phyloP scores from a whole-genome alignment of 2,888 invertebrate species.

The Sarcophaga variegata region DNA sequence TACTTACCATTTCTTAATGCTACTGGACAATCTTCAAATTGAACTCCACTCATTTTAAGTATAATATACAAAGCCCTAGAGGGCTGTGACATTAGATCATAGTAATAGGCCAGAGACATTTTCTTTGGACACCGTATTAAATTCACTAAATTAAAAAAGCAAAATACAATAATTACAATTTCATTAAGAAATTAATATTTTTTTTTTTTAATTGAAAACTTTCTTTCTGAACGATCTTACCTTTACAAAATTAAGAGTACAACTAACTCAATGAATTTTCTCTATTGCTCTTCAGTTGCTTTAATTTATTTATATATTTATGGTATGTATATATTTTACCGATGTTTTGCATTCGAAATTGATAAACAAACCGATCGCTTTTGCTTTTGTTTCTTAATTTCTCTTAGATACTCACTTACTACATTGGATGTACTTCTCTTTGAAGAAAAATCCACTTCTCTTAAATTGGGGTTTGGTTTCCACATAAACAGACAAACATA shows the following conservation, averaged over 20 bases:
- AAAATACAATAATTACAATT: background rate
- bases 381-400: background rate
- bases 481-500: background rate
- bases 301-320: conserved; percentile 2
- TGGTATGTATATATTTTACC: background rate
- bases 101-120: conserved; percentile 85
- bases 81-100: conserved; percentile 90
- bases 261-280: conserved; percentile 31
- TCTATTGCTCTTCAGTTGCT: background rate
- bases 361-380: conserved; percentile 1
- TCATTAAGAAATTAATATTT: no score
- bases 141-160: conserved; percentile 8
- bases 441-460: background rate
- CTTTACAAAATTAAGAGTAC: conserved; percentile 42
- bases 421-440: conserved; percentile 3
- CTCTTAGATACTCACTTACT: background rate
- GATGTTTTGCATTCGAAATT: background rate
- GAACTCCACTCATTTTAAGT: conserved; percentile 85
- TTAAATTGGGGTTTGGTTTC: background rate
- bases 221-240: conserved; percentile 42
- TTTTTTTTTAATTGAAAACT: background rate
- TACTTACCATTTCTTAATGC: conserved; percentile 85
- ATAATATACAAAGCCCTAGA: conserved; percentile 88
- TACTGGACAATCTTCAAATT: conserved; percentile 85
- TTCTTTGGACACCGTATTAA: background rate